Conservation (phyloP, 2,113 vertebrate species). For the Tachysurus vachellii region DNA sequence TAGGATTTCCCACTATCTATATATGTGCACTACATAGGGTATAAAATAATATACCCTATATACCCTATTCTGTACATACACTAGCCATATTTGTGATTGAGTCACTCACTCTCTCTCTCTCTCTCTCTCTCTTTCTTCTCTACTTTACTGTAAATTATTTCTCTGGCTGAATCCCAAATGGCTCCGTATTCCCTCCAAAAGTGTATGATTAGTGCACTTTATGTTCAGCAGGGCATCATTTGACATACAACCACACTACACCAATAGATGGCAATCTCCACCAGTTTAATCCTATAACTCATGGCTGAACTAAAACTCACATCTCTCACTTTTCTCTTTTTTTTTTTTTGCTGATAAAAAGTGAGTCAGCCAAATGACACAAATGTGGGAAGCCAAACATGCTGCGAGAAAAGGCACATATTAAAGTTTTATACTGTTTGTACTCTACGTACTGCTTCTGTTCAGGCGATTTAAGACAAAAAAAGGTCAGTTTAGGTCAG, state of each 20-base stretch:
- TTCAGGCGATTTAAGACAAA: not conserved
- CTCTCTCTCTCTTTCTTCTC: not conserved
- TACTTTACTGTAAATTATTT: not conserved
- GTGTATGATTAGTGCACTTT: not conserved
- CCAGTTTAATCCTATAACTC: conserved; percentile 10
- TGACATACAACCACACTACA: not conserved
- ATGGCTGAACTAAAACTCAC: not conserved
- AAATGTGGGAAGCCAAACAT: not conserved
- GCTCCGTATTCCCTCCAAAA: not conserved
- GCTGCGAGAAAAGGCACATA: not conserved
- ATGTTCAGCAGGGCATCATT: conserved; percentile 22
- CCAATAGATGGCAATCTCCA: conserved; percentile 32
- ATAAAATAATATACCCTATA: not conserved
- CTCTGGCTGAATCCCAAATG: conserved; percentile 15
- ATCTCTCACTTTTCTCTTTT: not conserved
- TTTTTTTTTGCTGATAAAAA: not conserved
- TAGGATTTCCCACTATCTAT: not conserved
- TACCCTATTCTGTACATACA: not conserved
- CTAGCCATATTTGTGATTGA: not conserved
- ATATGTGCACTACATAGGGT: not conserved
- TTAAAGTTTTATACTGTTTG: not conserved
- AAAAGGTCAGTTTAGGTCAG: not conserved
- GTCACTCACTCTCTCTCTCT: not conserved
- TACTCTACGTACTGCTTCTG: not conserved
- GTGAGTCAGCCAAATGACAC: not conserved